Percentiles rank a stretch among this genome's conserved stretches.
Conservation (phyloP, 2,888 invertebrate species). For the Merodon equestris region DNA sequence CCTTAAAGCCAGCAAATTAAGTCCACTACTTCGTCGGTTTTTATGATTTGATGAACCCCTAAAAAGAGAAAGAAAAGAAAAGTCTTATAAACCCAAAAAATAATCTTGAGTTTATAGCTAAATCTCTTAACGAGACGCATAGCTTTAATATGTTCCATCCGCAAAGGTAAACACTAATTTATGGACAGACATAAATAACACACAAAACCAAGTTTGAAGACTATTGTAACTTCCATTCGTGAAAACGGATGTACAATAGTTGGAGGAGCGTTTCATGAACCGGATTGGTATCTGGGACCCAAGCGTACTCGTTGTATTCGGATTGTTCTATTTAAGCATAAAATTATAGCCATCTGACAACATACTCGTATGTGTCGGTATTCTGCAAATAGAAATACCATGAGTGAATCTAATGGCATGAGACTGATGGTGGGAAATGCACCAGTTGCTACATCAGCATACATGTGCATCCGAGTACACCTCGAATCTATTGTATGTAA, state of each 20-base stretch:
- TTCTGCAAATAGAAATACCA: constrained; percentile 44
- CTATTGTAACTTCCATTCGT: constrained; percentile 43
- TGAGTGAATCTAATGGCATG: neutral
- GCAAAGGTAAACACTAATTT: too few relatives aligned
- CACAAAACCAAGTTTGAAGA: constrained; percentile 23
- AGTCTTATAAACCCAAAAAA: neutral
- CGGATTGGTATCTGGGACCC: too few relatives aligned
- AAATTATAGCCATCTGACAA: constrained; percentile 43
- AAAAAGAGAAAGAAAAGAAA: constrained; percentile 66
- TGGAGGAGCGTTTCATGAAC: neutral
- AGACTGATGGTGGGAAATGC: constrained; percentile 27
- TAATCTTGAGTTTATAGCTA: too few relatives aligned
- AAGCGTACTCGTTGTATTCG: too few relatives aligned
- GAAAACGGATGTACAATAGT: too few relatives aligned
- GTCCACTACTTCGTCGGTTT: constrained; percentile 73
- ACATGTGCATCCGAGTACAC: constrained; percentile 5
- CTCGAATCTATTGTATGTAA: constrained; percentile 42
- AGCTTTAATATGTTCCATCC: too few relatives aligned
- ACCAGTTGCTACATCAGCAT: constrained; percentile 1
- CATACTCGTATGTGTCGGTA: neutral
- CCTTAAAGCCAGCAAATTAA: constrained; percentile 44
- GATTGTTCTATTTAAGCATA: constrained; percentile 22
- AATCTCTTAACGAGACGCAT: too few relatives aligned
- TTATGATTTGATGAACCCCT: constrained; percentile 77
- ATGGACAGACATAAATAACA: too few relatives aligned